These are phyloP conservation scores for Syngnathus rostellatus DNA, from an alignment of 2,797 vertebrate genomes.

Conservation along the genomic window DNA sequence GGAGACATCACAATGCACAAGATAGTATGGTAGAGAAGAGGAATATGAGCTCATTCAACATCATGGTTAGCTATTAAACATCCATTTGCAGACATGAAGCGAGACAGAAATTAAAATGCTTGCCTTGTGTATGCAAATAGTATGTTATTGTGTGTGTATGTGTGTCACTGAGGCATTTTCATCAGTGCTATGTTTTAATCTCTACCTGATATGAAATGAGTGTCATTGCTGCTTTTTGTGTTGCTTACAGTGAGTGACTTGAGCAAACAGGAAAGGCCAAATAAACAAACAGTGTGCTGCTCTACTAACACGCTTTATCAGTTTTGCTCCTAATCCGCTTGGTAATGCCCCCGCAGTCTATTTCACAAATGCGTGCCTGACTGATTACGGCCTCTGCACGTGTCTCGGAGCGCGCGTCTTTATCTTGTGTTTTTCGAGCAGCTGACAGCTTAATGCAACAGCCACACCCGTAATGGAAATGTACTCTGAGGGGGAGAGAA, in stretches of 20 bases:
- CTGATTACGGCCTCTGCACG: conserved; percentile 20
- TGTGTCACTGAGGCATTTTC: conserved; percentile 21
- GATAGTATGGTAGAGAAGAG: conserved; percentile 20
- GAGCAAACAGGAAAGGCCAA: conserved; percentile 44
- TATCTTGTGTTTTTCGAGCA: conserved; percentile 10
- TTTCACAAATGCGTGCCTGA: conserved; percentile 34
- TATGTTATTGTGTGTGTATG: conserved; percentile 10
- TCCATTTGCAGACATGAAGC: conserved; percentile 25
- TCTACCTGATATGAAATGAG: conserved; percentile 50
- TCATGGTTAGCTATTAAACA: conserved; percentile 47
- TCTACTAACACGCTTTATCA: conserved; percentile 44
- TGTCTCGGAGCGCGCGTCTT: conserved; percentile 8
- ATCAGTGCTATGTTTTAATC: conserved; percentile 38
- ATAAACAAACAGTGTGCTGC: conserved; percentile 47
- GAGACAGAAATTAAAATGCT: conserved; percentile 45
- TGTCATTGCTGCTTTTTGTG: conserved; percentile 26
- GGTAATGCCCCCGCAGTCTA: conserved; percentile 48
- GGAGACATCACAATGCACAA: conserved; percentile 40
- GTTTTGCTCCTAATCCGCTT: conserved; percentile 43
- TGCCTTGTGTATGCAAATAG: conserved; percentile 16
- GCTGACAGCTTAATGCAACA: conserved; percentile 15
- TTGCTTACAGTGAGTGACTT: conserved; percentile 17
- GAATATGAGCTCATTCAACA: conserved; percentile 29
- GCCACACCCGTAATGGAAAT: conserved; percentile 25
- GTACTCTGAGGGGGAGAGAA: conserved; percentile 11